Conservation (phyloP, 1,140 invertebrate genomes). For the Nephotettix cincticeps region DNA sequence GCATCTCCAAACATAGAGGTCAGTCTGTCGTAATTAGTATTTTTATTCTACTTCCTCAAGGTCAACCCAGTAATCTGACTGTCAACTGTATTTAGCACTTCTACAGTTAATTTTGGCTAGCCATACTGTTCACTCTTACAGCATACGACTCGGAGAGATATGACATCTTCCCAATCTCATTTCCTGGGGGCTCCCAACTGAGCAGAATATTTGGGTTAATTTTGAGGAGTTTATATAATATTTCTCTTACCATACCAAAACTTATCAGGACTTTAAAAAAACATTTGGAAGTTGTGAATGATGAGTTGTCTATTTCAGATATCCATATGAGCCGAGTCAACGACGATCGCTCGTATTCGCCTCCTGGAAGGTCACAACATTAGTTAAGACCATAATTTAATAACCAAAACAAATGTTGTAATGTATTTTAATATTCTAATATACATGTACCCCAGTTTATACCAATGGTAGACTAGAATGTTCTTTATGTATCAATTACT, state of each 20-base stretch:
- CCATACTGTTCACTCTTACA: too few species aligned
- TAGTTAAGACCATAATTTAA: neutral
- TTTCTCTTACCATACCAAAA: too few species aligned
- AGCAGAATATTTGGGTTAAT: too few species aligned
- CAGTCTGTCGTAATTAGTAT: too few species aligned
- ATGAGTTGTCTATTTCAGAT: neutral
- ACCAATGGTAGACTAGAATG: neutral
- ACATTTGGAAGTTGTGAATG: neutral
- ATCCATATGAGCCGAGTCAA: neutral
- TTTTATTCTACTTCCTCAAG: too few species aligned
- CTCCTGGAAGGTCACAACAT: neutral
- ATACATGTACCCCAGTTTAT: neutral
- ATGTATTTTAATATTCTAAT: neutral
- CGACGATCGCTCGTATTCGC: neutral
- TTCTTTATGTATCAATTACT: neutral
- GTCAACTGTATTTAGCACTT: too few species aligned
- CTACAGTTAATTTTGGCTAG: too few species aligned
- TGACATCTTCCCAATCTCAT: too few species aligned
- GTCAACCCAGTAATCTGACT: too few species aligned
- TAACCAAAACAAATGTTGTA: neutral
- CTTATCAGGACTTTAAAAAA: neutral
- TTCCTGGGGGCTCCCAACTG: too few species aligned
- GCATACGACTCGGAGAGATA: too few species aligned
- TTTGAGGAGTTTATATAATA: too few species aligned
- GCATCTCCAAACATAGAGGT: conserved; percentile 24